Conservation (phyloP, 2,113 vertebrate species). For the Phainopepla nitens region DNA sequence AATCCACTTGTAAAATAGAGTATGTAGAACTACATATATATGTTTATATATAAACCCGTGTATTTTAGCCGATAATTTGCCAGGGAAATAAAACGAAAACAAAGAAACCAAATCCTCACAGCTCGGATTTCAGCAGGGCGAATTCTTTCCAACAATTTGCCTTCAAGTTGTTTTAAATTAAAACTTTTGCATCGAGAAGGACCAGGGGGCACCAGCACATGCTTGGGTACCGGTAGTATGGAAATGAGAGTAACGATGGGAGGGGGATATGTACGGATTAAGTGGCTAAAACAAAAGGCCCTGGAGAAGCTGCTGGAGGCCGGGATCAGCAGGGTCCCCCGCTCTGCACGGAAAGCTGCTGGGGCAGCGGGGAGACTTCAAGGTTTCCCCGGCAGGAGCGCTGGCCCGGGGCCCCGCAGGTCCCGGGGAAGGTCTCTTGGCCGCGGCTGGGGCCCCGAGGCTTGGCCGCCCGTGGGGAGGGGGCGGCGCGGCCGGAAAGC, state of each 20-base stretch:
- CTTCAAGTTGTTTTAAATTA: not conserved
- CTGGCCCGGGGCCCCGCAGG: not conserved
- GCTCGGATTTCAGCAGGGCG: not conserved
- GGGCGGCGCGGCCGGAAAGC: not conserved
- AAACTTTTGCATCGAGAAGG: not conserved
- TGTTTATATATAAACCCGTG: not conserved
- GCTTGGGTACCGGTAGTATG: not conserved
- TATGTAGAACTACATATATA: not conserved
- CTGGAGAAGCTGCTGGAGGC: not conserved
- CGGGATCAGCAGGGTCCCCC: not conserved
- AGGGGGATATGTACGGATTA: not conserved
- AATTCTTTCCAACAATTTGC: not conserved
- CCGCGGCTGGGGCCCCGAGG: not conserved
- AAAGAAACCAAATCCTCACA: not conserved
- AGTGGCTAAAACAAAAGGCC: conserved; percentile 8
- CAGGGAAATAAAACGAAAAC: not conserved
- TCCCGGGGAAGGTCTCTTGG: not conserved
- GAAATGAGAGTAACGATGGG: not conserved
- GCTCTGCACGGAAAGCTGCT: not conserved
- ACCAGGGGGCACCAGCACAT: not conserved
- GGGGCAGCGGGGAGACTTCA: not conserved
- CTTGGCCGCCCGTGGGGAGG: not conserved
- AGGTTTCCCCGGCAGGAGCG: not conserved
- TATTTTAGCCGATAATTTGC: not conserved
- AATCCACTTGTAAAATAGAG: not conserved